Percentiles rank a stretch among this genome's conserved stretches.
phyloP scores from a whole-genome alignment of 2,113 vertebrate genomes.

The Heterocephalus glaber region DNA sequence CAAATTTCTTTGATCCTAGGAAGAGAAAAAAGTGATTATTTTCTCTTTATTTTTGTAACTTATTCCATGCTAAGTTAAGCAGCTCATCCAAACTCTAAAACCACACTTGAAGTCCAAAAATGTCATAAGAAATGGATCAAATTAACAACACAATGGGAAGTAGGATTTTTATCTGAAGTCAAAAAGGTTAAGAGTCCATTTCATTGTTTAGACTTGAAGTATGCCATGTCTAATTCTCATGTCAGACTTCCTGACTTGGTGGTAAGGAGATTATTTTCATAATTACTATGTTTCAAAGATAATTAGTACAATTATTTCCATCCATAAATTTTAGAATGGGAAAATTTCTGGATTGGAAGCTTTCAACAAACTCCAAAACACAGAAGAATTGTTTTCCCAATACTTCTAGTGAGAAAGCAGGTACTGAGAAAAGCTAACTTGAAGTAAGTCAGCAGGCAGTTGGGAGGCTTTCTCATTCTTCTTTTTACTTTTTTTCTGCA shows the following conservation, averaged over 20 bases:
- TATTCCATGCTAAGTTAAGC: conserved; percentile 51
- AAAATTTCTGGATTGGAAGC: not conserved
- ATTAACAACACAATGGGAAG: conserved; percentile 24
- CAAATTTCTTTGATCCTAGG: not conserved
- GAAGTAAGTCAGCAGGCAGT: not conserved
- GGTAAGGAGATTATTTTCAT: conserved; percentile 23
- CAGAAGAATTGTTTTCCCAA: not conserved
- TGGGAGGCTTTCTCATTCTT: not conserved
- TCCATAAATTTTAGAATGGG: conserved; percentile 37
- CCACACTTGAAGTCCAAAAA: conserved; percentile 26
- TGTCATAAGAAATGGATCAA: conserved; percentile 13
- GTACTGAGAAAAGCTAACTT: not conserved
- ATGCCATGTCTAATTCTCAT: not conserved
- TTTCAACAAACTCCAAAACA: conserved; percentile 46
- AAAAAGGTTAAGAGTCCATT: conserved; percentile 52
- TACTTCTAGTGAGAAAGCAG: not conserved
- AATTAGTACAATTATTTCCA: conserved; percentile 56
- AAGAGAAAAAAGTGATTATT: not conserved
- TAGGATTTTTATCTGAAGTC: not conserved
- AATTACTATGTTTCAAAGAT: not conserved
- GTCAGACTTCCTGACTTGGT: conserved; percentile 16
- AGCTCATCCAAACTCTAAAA: conserved; percentile 36
- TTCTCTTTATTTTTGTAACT: conserved; percentile 37
- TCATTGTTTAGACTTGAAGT: conserved; percentile 41
- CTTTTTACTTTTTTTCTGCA: not conserved